A percentile compares a stretch with the other conserved stretches of the same genome.
Conservation (phyloP, 2,888 invertebrate species). For the Candidula unifasciata region DNA sequence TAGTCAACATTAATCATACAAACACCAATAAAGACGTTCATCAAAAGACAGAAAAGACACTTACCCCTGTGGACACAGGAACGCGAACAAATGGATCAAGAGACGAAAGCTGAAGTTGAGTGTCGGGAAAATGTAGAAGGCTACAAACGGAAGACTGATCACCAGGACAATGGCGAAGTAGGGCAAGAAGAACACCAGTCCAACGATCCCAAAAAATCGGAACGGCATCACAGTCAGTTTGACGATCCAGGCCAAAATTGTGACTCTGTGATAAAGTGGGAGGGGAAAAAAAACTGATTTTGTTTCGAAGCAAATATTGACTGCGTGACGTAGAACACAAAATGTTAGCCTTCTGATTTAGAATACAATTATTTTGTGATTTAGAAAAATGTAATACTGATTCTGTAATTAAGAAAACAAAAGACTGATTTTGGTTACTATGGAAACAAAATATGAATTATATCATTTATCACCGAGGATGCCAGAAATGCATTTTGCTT, state of each 20-base stretch:
- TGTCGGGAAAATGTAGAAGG: constrained; percentile 72
- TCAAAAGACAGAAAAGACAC: background rate
- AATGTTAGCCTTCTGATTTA: background rate
- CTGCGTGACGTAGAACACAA: background rate
- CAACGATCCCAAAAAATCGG: constrained; percentile 58
- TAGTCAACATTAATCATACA: too few species aligned
- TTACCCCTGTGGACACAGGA: constrained; percentile 58
- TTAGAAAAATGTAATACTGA: too few species aligned
- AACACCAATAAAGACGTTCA: too few species aligned
- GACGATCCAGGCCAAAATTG: constrained; percentile 57
- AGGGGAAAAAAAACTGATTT: background rate
- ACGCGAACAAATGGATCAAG: constrained; percentile 63
- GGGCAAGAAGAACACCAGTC: constrained; percentile 65
- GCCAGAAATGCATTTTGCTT: background rate
- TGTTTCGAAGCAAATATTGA: background rate
- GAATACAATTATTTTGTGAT: too few species aligned
- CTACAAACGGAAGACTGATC: constrained; percentile 60
- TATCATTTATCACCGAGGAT: background rate
- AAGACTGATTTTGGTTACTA: too few species aligned
- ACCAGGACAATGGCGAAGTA: constrained; percentile 66
- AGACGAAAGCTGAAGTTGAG: constrained; percentile 69
- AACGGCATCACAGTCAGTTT: constrained; percentile 70
- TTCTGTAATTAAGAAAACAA: too few species aligned
- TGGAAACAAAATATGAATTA: too few species aligned
- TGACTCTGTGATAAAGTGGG: background rate